phyloP scores from a whole-genome alignment of 1,140 invertebrate genomes.

The Leptestheria dahalacensis region DNA sequence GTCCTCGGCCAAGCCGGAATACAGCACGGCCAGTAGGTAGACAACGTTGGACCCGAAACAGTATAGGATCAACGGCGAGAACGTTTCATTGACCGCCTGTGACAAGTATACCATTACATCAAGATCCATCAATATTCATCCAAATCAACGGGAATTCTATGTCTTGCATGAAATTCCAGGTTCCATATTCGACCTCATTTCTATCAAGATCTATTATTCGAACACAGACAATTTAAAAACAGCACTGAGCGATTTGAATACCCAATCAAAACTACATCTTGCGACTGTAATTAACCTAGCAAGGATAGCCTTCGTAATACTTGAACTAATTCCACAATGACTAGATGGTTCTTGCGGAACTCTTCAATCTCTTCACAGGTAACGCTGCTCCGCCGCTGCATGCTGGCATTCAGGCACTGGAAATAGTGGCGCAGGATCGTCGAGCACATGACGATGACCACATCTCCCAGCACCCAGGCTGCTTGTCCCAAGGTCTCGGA shows the following conservation, averaged over 20 bases:
- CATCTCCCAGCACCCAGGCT: constrained; percentile 12
- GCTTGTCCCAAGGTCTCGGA: constrained; percentile 6
- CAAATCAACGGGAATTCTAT: too few species aligned
- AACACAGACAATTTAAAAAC: too few species aligned
- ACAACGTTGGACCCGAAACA: constrained; percentile 2
- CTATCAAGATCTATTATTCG: too few species aligned
- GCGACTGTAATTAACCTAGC: too few species aligned
- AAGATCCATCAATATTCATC: too few species aligned
- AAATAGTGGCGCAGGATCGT: constrained; percentile 5
- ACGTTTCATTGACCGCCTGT: background rate
- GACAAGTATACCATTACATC: too few species aligned
- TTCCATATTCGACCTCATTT: too few species aligned
- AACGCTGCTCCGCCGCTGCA: background rate
- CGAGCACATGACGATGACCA: background rate
- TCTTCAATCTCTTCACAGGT: background rate
- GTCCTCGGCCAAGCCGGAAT: constrained; percentile 6
- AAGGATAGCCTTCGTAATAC: too few species aligned
- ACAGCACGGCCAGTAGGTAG: constrained; percentile 3
- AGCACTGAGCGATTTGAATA: too few species aligned
- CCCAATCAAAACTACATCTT: too few species aligned
- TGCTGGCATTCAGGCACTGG: background rate
- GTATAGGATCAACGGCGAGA: background rate
- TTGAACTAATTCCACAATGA: background rate
- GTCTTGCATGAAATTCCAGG: too few species aligned
- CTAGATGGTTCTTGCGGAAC: background rate